A percentile compares a stretch with the other conserved stretches of the same genome.
Evolutionary conservation across 2,888 invertebrate genomes (phyloP).

Genomic region (Drosophila stalkeri): DNA sequence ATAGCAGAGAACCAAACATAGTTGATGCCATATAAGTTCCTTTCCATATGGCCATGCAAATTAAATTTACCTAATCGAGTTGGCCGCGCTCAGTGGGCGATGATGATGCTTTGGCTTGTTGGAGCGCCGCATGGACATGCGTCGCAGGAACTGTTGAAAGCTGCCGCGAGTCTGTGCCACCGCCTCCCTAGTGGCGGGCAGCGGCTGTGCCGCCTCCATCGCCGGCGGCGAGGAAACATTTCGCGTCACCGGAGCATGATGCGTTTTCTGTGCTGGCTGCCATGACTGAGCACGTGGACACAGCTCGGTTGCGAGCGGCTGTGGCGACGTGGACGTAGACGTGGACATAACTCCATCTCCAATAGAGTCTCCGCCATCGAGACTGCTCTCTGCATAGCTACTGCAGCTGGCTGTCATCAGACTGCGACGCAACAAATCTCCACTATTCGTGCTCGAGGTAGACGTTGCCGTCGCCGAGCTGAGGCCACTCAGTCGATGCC

Average conservation of each 20-base stretch:
- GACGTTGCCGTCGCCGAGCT: conserved; percentile 77
- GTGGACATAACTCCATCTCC: conserved; percentile 1
- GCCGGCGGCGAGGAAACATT: conserved; percentile 86
- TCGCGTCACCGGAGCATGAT: conserved; percentile 85
- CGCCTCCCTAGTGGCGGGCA: conserved; percentile 4
- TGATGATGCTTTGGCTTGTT: conserved; percentile 78
- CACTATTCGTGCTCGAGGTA: conserved; percentile 68
- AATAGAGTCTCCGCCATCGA: conserved; percentile 56
- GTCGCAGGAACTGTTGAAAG: conserved; percentile 84
- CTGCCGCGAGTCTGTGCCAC: conserved; percentile 67
- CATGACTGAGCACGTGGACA: conserved; percentile 81
- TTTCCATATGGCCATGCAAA: not conserved
- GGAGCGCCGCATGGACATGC: conserved; percentile 84
- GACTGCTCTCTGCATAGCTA: conserved; percentile 73
- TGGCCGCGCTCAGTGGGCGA: conserved; percentile 80
- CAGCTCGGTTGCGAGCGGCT: conserved; percentile 9
- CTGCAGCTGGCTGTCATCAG: conserved; percentile 75
- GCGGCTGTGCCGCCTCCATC: conserved; percentile 51
- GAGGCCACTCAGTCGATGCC: conserved; percentile 74
- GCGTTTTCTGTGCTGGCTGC: conserved; percentile 72
- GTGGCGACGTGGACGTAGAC: not conserved
- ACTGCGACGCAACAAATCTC: conserved; percentile 74
- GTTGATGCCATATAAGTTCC: not conserved
- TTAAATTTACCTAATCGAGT: conserved; percentile 84
- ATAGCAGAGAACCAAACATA: not conserved